Percentiles rank a stretch among this genome's conserved stretches.
These are phyloP conservation scores for Paradoxurus hermaphroditus DNA, from an alignment of 2,113 vertebrate genomes.

Conservation along the genomic window DNA sequence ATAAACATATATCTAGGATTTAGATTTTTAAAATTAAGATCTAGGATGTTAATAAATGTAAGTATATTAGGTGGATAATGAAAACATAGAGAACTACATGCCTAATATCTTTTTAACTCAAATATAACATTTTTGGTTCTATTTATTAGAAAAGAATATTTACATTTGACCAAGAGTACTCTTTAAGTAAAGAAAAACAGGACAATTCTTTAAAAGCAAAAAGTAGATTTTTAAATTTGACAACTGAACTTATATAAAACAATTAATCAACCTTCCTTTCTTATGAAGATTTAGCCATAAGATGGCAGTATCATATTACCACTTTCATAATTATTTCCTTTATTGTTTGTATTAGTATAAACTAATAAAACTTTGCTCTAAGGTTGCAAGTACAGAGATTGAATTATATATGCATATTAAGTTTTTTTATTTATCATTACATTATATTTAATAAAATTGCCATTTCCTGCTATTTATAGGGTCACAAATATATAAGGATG, in stretches of 20 bases:
- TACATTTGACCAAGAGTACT: not conserved
- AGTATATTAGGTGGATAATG: not conserved
- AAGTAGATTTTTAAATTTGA: not conserved
- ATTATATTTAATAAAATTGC: not conserved
- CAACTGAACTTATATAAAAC: not conserved
- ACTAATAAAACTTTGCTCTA: not conserved
- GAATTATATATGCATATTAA: not conserved
- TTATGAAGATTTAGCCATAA: slow-evolving; percentile 56
- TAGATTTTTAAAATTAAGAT: not conserved
- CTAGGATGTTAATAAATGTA: not conserved
- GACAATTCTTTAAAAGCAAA: not conserved
- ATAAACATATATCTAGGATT: not conserved
- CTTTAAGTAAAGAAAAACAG: not conserved
- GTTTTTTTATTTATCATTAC: not conserved
- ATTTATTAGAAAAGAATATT: not conserved
- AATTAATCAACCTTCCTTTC: not conserved
- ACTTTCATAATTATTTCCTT: slow-evolving; percentile 39
- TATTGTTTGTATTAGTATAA: not conserved
- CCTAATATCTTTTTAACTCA: not conserved
- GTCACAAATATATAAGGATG: not conserved
- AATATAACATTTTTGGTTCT: not conserved
- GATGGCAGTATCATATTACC: slow-evolving; percentile 67
- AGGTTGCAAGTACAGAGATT: not conserved
- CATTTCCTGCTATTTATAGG: not conserved
- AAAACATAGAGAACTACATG: not conserved